Percentiles rank a stretch among this genome's conserved stretches.
Conservation (phyloP, 2,888 invertebrate genomes). For the Calephelis perditalis region DNA sequence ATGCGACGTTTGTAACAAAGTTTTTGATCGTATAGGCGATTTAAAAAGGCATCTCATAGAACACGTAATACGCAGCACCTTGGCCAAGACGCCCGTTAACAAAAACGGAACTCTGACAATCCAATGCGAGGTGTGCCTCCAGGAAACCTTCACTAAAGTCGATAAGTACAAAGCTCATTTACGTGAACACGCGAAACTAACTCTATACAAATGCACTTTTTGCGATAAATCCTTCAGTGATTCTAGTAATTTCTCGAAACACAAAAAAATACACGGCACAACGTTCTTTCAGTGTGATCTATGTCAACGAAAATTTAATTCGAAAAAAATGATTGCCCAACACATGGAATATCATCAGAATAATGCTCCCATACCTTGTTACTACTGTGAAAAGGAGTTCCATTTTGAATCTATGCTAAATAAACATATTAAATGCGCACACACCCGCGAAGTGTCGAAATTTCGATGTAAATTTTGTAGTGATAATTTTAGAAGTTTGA, state of each 20-base stretch:
- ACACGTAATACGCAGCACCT: conserved; percentile 59
- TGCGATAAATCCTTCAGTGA: conserved; percentile 72
- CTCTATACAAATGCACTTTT: conserved; percentile 64
- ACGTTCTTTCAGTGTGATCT: conserved; percentile 63
- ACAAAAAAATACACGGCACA: conserved; percentile 67
- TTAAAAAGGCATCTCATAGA: conserved; percentile 70
- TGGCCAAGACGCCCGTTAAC: conserved; percentile 55
- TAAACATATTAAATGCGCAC: conserved; percentile 58
- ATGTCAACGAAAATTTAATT: conserved; percentile 67
- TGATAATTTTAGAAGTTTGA: conserved; percentile 47
- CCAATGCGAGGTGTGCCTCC: conserved; percentile 56
- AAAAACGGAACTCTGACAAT: conserved; percentile 52
- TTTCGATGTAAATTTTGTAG: conserved; percentile 58
- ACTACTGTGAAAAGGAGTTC: conserved; percentile 51
- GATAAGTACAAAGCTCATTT: conserved; percentile 69
- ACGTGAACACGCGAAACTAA: conserved; percentile 67
- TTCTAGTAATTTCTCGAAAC: conserved; percentile 72
- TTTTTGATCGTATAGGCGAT: conserved; percentile 63
- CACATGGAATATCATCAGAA: conserved; percentile 67
- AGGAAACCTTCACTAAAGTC: conserved; percentile 50
- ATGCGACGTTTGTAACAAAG: conserved; percentile 60
- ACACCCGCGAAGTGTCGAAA: conserved; percentile 41
- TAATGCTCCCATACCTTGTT: conserved; percentile 50
- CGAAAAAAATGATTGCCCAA: conserved; percentile 62
- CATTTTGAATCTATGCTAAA: conserved; percentile 66